Base-by-base conservation (phyloP, 2,888 invertebrate genomes). In the Drosophila anomelani region DNA sequence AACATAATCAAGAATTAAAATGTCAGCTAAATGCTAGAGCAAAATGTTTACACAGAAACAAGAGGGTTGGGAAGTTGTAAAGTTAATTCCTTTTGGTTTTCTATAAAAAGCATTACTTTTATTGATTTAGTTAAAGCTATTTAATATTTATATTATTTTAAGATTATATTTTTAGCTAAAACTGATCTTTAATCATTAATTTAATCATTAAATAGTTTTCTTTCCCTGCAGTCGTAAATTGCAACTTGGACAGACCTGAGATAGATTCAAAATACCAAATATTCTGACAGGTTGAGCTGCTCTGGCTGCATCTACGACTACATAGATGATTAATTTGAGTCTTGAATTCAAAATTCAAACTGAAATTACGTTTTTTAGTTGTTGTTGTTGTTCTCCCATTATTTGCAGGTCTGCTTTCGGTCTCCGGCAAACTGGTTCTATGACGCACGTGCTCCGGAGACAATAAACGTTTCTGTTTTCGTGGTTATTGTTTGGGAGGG, bases 391-490 rank as follows among this genome's bases (percentile, higher is more conserved):
- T 60, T 66, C 39, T 60, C 39, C 62, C 60, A 54, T 80, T 78
- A 59, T 76, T 64, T 56, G 61, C 70, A 71, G 3, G 51, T 49
- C 57, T 63, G 59, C 15, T 51, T 47, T 71, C 36, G 39, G 60
- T 47, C 39, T 20, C 67, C 34, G 60, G 39, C 57, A 79, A 83
- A 84, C 86, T 78, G 86, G 84, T 84, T 84, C 69, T 84, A 66
- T 87, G 87, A 87, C 85, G 87, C 85, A 85, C 85, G 76, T 77
- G 86, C 49, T 53, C 75, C 61, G 44, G 39, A 75, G 69, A 81
- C 81, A 81, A 81, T 81, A 81, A 81, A 74, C 76, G 69, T 67
- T 59, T 75, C 64, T 75, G 38, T 67, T 56, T 49, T 67, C 41
- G 34, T 36, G 43, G 20, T 56, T 56, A 44, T 56, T 36, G 56